Conservation (phyloP, 2,797 vertebrate species). For the Emys orbicularis region DNA sequence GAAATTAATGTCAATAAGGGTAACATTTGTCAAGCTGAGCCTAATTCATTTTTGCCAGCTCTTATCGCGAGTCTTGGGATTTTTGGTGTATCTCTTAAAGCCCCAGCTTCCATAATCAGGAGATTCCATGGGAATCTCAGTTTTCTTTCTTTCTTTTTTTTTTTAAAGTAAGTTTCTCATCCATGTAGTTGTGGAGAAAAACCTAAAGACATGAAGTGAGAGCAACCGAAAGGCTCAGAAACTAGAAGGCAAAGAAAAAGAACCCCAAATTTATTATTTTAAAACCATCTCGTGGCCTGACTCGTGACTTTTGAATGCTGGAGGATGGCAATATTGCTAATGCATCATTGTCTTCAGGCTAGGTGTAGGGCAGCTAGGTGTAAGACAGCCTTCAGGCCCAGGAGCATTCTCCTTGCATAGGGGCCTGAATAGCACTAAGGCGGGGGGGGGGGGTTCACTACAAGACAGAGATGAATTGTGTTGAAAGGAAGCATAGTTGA, state of each 20-base stretch:
- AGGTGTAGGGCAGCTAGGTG: background rate
- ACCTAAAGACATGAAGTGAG: background rate
- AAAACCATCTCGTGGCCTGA: background rate
- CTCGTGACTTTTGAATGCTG: background rate
- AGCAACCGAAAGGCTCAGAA: background rate
- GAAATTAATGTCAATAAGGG: background rate
- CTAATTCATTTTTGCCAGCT: fast-evolving
- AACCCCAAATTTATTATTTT: background rate
- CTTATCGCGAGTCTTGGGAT: background rate
- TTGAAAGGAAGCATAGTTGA: background rate
- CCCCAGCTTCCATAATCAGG: background rate
- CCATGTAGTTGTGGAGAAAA: background rate
- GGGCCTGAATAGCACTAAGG: background rate
- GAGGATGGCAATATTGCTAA: background rate
- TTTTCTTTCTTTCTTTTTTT: background rate
- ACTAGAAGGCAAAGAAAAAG: background rate
- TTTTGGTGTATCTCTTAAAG: background rate
- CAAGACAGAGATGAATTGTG: background rate
- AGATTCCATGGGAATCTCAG: background rate
- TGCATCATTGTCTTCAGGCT: background rate
- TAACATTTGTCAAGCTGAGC: background rate
- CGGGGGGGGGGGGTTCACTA: background rate
- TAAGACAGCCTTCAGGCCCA: background rate
- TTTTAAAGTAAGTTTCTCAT: background rate
- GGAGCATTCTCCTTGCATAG: background rate